A percentile compares a stretch with the other conserved stretches of the same genome.
Conservation (phyloP, 2,888 invertebrate species). For the Diplolepis rosae region DNA sequence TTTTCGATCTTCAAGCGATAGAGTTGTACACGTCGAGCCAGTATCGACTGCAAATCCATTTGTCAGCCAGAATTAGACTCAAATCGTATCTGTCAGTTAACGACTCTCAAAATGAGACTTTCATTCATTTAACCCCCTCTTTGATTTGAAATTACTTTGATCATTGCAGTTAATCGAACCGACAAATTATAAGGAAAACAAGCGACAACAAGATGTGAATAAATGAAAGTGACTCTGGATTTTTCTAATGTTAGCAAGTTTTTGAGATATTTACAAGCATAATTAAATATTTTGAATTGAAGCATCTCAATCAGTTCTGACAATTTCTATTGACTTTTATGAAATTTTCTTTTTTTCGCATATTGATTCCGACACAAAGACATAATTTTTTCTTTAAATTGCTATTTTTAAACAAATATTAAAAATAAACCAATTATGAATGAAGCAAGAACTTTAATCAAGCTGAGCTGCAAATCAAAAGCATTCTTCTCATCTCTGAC, state of each 20-base stretch:
- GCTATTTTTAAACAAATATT: background rate
- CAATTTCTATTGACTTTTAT: no score
- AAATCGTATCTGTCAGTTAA: background rate
- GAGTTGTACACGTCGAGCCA: conserved; percentile 18
- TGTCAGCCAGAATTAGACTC: conserved; percentile 4
- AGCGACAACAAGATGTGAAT: background rate
- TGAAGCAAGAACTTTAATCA: conserved; percentile 34
- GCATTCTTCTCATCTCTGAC: conserved; percentile 54
- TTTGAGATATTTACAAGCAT: no score
- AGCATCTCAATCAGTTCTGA: no score
- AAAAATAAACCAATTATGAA: conserved; percentile 11
- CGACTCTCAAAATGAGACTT: background rate
- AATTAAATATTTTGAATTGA: no score
- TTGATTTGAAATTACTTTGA: background rate
- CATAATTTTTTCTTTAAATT: background rate
- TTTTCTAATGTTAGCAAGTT: no score
- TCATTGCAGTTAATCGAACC: background rate
- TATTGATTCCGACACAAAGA: no score
- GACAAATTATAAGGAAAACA: background rate
- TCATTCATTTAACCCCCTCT: background rate
- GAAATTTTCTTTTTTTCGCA: no score
- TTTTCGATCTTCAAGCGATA: conserved; percentile 24
- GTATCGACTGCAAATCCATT: conserved; percentile 23
- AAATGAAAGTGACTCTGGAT: no score
- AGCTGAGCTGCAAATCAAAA: conserved; percentile 57